phyloP scores from a whole-genome alignment of 2,888 invertebrate species.

The Petrolisthes manimaculis region DNA sequence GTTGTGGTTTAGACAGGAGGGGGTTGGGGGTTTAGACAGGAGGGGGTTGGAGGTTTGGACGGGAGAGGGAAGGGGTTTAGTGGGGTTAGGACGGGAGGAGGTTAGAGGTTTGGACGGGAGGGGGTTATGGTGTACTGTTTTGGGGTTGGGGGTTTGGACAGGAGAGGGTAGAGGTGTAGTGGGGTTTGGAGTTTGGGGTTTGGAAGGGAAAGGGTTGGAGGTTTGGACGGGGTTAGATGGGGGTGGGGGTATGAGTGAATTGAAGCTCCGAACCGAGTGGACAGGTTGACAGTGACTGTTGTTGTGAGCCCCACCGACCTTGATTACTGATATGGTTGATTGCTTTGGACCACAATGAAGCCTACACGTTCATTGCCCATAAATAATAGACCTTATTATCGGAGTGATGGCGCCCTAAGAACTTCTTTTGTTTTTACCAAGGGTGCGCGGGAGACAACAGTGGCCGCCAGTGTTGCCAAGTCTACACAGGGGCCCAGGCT shows the following conservation, averaged over 20 bases:
- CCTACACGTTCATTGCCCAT: slow-evolving; percentile 29
- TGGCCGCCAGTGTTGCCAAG: slow-evolving; percentile 2
- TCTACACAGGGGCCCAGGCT: background rate
- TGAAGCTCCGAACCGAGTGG: too few relatives aligned
- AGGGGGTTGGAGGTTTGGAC: background rate
- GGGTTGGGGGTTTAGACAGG: background rate
- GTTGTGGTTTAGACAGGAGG: background rate
- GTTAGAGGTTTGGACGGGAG: background rate
- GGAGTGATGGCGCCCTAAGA: slow-evolving; percentile 16
- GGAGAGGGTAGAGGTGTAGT: background rate
- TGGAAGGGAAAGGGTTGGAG: background rate
- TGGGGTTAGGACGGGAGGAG: too few relatives aligned
- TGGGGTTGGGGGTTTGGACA: background rate
- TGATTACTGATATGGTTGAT: slow-evolving; percentile 5
- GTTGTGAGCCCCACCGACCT: background rate
- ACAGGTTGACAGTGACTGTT: background rate
- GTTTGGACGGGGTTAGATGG: background rate
- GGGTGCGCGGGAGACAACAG: background rate
- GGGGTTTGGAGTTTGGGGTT: background rate
- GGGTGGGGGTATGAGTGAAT: background rate
- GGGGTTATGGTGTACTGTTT: too few relatives aligned
- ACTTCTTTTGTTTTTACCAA: slow-evolving; percentile 35
- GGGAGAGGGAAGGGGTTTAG: too few relatives aligned
- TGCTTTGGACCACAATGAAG: slow-evolving; percentile 25
- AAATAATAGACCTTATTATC: slow-evolving; percentile 33